Evolutionary conservation across 2,797 vertebrate species (phyloP).

Genomic region (Leuciscus waleckii): DNA sequence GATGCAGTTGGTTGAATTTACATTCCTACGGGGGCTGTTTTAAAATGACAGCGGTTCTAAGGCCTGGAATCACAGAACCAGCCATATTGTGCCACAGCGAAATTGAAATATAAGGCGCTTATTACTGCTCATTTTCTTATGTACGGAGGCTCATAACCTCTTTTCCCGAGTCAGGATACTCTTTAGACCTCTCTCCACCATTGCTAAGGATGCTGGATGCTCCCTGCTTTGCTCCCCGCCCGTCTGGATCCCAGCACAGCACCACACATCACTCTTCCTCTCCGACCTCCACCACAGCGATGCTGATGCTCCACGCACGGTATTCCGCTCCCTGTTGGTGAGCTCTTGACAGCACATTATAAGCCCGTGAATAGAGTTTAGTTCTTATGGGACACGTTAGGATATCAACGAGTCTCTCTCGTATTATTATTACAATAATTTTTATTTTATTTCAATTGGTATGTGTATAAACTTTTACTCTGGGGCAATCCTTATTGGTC

Average conservation of each 20-base stretch:
- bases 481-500: not conserved
- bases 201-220: slow-evolving; percentile 54
- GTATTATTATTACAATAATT: not conserved
- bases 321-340: slow-evolving; percentile 29
- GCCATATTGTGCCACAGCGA: not conserved
- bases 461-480: not conserved
- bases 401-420: not conserved
- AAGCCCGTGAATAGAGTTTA: not conserved
- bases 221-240: slow-evolving; percentile 34
- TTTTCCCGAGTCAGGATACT: not conserved
- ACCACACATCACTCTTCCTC: slow-evolving; percentile 52
- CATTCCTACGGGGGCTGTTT: not conserved
- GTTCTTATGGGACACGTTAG: not conserved
- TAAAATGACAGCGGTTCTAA: not conserved
- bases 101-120: not conserved
- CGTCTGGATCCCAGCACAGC: slow-evolving; percentile 65
- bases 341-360: not conserved
- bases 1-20: not conserved
- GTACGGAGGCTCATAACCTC: slow-evolving; percentile 37
- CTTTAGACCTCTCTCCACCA: slow-evolving; percentile 60
- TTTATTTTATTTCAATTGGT: not conserved
- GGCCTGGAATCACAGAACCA: not conserved
- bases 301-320: not conserved
- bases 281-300: not conserved
- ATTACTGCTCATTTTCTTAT: slow-evolving; percentile 60